Conservation (phyloP, 2,888 invertebrate species). For the Spatulosminthurus flaviceps region DNA sequence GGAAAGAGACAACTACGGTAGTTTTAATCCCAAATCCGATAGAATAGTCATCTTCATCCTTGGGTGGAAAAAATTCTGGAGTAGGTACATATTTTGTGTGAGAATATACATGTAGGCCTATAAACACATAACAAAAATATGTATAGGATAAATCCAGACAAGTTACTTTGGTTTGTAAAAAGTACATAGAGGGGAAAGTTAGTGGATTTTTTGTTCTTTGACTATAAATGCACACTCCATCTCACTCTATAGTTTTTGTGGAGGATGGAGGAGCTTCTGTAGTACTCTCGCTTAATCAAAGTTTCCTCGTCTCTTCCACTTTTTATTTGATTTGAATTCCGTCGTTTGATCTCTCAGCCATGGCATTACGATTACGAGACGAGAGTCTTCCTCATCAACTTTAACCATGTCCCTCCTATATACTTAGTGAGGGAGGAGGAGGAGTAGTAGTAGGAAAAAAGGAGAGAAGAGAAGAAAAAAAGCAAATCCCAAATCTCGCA, state of each 20-base stretch:
- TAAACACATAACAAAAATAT: no score
- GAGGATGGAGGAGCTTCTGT: no score
- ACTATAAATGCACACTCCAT: not conserved
- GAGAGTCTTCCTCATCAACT: conserved; percentile 4
- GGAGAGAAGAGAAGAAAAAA: not conserved
- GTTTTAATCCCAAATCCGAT: not conserved
- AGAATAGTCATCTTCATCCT: not conserved
- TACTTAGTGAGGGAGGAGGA: not conserved
- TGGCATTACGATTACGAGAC: conserved; percentile 24
- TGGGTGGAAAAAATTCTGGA: not conserved
- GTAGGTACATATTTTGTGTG: not conserved
- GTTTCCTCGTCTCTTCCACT: conserved; percentile 35
- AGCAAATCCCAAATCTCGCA: not conserved
- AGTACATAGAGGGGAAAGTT: conserved; percentile 21
- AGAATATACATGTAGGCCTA: no score
- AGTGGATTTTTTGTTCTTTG: conserved; percentile 14
- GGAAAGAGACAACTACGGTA: not conserved
- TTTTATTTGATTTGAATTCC: conserved; percentile 39
- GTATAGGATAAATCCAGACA: not conserved
- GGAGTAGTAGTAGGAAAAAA: not conserved
- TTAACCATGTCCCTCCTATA: conserved; percentile 4
- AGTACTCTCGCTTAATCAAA: conserved; percentile 22
- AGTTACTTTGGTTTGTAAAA: not conserved
- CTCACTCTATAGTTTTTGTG: conserved; percentile 4
- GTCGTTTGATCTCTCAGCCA: conserved; percentile 39